These are phyloP conservation scores for Tiliacea citrago DNA, from an alignment of 2,888 invertebrate species.

Conservation along the genomic window DNA sequence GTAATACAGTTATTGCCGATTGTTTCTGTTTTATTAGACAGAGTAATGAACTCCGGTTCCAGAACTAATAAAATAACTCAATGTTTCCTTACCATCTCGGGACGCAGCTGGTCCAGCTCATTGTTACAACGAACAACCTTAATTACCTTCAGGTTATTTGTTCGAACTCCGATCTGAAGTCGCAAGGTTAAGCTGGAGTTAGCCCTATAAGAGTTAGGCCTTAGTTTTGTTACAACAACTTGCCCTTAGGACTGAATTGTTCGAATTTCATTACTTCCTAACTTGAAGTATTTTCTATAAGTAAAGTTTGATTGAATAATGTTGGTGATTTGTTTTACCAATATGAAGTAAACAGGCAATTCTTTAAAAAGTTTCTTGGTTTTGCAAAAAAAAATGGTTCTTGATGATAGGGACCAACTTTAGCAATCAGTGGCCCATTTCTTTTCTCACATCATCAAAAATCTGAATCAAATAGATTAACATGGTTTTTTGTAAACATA, in stretches of 20 bases:
- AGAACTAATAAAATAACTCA: constrained; percentile 26
- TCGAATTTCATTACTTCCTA: constrained; percentile 40
- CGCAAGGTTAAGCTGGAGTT: constrained; percentile 26
- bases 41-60: constrained; percentile 15
- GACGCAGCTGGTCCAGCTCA: constrained; percentile 39
- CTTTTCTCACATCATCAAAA: too few relatives aligned
- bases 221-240: constrained; percentile 36
- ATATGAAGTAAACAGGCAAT: background rate
- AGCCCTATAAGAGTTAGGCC: constrained; percentile 11
- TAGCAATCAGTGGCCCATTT: background rate
- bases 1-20: background rate
- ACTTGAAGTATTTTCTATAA: constrained; percentile 21
- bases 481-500: too few relatives aligned
- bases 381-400: too few relatives aligned
- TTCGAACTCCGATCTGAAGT: constrained; percentile 26
- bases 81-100: constrained; percentile 10
- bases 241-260: constrained; percentile 6
- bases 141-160: constrained; percentile 42
- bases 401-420: too few relatives aligned
- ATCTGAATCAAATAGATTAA: too few relatives aligned
- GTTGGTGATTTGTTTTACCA: background rate
- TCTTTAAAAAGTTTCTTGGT: too few relatives aligned
- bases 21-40: constrained; percentile 7
- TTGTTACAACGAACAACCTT: constrained; percentile 30
- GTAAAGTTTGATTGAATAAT: background rate